Evolutionary conservation across 2,888 invertebrate genomes (phyloP).

Genomic region (Nycteola revayana): DNA sequence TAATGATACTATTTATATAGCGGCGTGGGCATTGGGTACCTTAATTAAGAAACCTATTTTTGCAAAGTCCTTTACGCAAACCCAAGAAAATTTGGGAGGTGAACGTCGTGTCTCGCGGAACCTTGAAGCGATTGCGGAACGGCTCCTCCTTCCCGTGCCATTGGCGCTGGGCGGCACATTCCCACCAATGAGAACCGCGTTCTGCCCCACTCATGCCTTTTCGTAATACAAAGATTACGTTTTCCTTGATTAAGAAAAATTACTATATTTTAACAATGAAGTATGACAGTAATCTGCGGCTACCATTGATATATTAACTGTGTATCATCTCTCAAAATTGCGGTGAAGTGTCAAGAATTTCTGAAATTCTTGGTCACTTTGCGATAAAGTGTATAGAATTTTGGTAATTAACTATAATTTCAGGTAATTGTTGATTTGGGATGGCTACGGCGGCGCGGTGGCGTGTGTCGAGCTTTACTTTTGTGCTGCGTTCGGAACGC

Average conservation of each 20-base stretch:
- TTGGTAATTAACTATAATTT: conserved; percentile 18
- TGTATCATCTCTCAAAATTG: too few relatives aligned
- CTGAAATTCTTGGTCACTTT: conserved; percentile 1
- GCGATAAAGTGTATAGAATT: conserved; percentile 9
- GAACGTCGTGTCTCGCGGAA: conserved; percentile 60
- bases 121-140: conserved; percentile 55
- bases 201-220: conserved; percentile 62
- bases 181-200: conserved; percentile 68
- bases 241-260: conserved; percentile 57
- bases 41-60: conserved; percentile 37
- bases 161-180: conserved; percentile 62
- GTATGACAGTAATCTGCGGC: conserved; percentile 14
- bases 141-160: conserved; percentile 72
- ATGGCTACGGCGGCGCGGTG: conserved; percentile 31
- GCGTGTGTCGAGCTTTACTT: conserved; percentile 34
- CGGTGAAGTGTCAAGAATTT: too few relatives aligned
- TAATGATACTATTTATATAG: too few relatives aligned
- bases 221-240: conserved; percentile 55
- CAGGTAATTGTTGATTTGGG: conserved; percentile 23
- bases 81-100: conserved; percentile 52
- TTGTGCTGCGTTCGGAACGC: conserved; percentile 32
- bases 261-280: conserved; percentile 36
- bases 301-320: neutral
- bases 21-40: too few relatives aligned
- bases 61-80: conserved; percentile 21